Evolutionary conservation across 1,140 invertebrate species (phyloP).

Genomic region (Drosophila orena): DNA sequence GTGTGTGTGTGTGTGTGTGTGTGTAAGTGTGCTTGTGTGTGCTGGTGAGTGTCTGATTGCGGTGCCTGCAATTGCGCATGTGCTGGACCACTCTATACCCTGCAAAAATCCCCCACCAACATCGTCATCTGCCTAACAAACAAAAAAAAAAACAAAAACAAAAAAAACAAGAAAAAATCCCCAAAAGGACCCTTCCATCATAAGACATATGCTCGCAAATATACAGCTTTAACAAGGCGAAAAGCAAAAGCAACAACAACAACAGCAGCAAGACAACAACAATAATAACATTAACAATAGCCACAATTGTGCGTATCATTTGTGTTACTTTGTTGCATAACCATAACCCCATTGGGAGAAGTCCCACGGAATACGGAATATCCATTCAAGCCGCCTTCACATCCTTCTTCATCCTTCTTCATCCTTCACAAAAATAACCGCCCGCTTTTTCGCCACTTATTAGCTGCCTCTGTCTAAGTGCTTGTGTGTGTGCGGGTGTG

Average conservation of each 20-base stretch:
- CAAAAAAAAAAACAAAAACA: too few species aligned
- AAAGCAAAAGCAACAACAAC: conserved; percentile 8
- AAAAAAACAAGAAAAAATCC: neutral
- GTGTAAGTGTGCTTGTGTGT: conserved; percentile 29
- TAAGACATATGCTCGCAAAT: conserved; percentile 49
- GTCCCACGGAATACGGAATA: neutral
- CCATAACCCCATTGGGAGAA: conserved; percentile 14
- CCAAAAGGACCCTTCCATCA: conserved; percentile 12
- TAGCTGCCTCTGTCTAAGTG: conserved; percentile 32
- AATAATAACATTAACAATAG: conserved; percentile 30
- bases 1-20: conserved; percentile 22
- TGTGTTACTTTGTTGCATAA: conserved; percentile 44
- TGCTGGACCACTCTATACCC: conserved; percentile 33
- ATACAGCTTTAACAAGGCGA: conserved; percentile 23
- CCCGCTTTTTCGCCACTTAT: conserved; percentile 55
- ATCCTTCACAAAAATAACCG: conserved; percentile 25
- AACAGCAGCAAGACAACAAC: conserved; percentile 10
- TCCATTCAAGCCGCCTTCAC: conserved; percentile 19
- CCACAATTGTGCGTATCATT: conserved; percentile 37
- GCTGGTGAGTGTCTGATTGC: conserved; percentile 36
- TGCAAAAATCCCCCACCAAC: conserved; percentile 2
- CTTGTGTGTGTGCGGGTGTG: neutral
- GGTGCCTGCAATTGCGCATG: conserved; percentile 64
- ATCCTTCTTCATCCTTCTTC: conserved; percentile 17
- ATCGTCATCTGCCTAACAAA: neutral